Base-by-base conservation (phyloP, 2,113 vertebrate genomes). In the Onychostoma macrolepis region DNA sequence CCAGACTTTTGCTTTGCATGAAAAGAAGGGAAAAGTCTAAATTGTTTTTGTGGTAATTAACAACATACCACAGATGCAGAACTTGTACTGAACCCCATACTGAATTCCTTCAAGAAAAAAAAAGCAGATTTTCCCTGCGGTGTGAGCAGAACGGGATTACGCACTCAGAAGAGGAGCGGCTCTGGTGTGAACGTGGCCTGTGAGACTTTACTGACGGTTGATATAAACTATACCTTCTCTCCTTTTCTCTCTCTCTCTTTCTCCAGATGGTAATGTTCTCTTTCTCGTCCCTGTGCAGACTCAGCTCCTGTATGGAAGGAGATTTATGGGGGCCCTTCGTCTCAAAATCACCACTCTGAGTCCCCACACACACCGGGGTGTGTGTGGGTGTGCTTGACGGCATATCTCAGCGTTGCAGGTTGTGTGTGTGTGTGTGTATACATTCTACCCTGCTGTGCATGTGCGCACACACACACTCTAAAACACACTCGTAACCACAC, bases 261-360 rank as follows among this genome's bases (percentile, higher is more conserved):
- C 80, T 87, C 89, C 88, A 89, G 86, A 86, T 86, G 88, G 89
- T 71, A 87, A 83, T 83, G 67, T 89, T 87, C 82, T 76, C 61
- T 65, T 67, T 87, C 69, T 83, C 75, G 74, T 87, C 85, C 63
- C 87, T 33, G 69, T 72, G 56, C 78, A 90, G 87, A 77, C 83
- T 83, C 79, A 74, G 77, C 81, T 87, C 53, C 82, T 88, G 87
- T 82, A 83, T 81, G 86, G 74, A 78, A 77, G 84, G 78, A 89
- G 87, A 85, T 85, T 85, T 85, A 90, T 87, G 82, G 79, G 79
- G 78, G 67, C 50, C 69, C 63, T 84, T 76, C 86, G 67, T 75
- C 75, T 85, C 88, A 65, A 86, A 87, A 87, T 86, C 87, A 89
- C 86, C 83, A 63, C 83, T 71, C 65, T 84, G 63, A 83, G 63